Percentiles rank a stretch among this genome's conserved stretches.
Conservation (phyloP, 2,797 vertebrate genomes). For the Naso thynnoides region DNA sequence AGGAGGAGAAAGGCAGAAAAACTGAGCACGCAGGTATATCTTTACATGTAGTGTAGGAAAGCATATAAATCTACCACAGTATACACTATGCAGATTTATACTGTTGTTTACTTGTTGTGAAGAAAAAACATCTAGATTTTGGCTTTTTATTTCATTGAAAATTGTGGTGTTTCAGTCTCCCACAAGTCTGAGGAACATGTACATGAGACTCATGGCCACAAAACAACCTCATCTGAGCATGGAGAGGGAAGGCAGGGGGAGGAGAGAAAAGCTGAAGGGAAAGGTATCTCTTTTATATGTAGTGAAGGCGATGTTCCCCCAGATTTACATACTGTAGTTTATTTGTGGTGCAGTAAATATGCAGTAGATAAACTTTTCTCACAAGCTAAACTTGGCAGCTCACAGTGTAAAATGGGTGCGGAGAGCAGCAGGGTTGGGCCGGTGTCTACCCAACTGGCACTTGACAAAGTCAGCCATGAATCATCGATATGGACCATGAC, state of each 20-base stretch:
- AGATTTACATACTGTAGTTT: constrained; percentile 21
- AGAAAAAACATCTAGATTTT: neutral
- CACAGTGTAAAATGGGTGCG: neutral
- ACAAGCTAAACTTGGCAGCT: neutral
- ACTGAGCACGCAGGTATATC: neutral
- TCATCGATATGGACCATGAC: no score
- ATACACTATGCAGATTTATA: neutral
- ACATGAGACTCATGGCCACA: constrained; percentile 14
- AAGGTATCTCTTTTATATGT: constrained; percentile 33
- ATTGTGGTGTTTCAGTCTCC: constrained; percentile 21
- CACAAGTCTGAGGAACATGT: neutral
- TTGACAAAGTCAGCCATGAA: no score
- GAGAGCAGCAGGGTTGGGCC: no score
- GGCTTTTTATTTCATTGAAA: neutral
- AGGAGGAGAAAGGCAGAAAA: neutral
- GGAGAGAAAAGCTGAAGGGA: neutral
- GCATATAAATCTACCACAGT: neutral
- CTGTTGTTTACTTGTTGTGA: neutral
- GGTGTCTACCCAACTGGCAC: no score
- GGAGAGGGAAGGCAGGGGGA: neutral
- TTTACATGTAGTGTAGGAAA: neutral
- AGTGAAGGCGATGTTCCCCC: neutral
- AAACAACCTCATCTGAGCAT: neutral
- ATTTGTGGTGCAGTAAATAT: constrained; percentile 5
- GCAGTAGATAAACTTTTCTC: neutral